Evolutionary conservation across 1,140 invertebrate genomes (phyloP).

Genomic region (Xylocopa sonorina): DNA sequence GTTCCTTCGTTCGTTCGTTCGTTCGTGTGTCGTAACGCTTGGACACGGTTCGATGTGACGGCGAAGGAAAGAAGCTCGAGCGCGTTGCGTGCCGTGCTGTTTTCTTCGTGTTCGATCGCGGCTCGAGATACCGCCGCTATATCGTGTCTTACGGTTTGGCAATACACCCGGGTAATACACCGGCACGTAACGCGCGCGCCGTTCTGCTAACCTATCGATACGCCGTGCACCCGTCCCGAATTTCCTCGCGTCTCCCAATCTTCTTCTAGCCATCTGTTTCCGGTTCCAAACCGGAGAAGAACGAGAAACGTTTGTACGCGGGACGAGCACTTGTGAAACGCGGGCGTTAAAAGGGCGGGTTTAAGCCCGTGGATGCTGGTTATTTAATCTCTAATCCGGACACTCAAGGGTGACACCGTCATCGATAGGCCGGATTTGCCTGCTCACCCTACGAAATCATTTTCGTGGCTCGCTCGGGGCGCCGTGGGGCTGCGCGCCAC

Average conservation of each 20-base stretch:
- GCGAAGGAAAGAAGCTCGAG: slow-evolving; percentile 38
- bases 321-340: slow-evolving; percentile 48
- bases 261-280: slow-evolving; percentile 26
- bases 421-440: slow-evolving; percentile 68
- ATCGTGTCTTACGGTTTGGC: slow-evolving; percentile 27
- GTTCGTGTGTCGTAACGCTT: slow-evolving; percentile 5
- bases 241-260: too few relatives aligned
- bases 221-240: too few relatives aligned
- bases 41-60: slow-evolving; percentile 28
- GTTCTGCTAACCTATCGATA: neutral
- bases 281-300: neutral
- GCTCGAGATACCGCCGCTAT: slow-evolving; percentile 5
- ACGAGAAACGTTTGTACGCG: too few relatives aligned
- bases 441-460: slow-evolving; percentile 59
- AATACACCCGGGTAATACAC: neutral
- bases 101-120: slow-evolving; percentile 31
- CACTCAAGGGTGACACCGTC: slow-evolving; percentile 80
- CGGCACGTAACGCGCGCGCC: slow-evolving; percentile 1
- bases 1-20: too few relatives aligned
- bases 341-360: slow-evolving; percentile 65
- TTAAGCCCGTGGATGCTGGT: slow-evolving; percentile 75
- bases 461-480: slow-evolving; percentile 49
- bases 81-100: slow-evolving; percentile 29
- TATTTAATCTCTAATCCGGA: slow-evolving; percentile 81
- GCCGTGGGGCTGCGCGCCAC: slow-evolving; percentile 33